These are phyloP conservation scores for Salticus scenicus DNA, from an alignment of 2,888 invertebrate genomes.

Conservation along the genomic window DNA sequence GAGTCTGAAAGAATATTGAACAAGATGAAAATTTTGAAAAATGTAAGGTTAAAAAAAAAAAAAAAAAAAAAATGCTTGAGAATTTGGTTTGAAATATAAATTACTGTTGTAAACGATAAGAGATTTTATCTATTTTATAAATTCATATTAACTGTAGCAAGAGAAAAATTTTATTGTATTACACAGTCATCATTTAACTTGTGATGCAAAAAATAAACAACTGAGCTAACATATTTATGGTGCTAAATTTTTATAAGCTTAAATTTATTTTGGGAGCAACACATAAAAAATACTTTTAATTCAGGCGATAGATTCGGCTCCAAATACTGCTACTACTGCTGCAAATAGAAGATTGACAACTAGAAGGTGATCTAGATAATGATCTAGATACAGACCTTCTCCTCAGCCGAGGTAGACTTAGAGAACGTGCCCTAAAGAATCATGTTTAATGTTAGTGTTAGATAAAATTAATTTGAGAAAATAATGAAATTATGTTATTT, in stretches of 20 bases:
- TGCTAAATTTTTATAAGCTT: constrained; percentile 51
- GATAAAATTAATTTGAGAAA: background rate
- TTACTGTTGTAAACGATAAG: too few species aligned
- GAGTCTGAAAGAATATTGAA: too few species aligned
- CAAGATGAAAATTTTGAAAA: too few species aligned
- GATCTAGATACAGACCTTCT: constrained; percentile 33
- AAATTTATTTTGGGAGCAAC: constrained; percentile 15
- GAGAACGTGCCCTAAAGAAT: constrained; percentile 57
- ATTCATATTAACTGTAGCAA: too few species aligned
- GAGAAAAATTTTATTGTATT: too few species aligned
- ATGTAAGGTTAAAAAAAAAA: too few species aligned
- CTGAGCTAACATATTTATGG: background rate
- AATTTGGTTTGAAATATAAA: too few species aligned
- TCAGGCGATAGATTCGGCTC: constrained; percentile 52
- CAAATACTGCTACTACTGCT: constrained; percentile 64
- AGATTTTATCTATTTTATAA: too few species aligned
- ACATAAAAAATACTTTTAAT: constrained; percentile 50
- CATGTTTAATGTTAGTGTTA: background rate
- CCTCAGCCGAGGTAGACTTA: constrained; percentile 39
- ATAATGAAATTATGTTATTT: too few species aligned
- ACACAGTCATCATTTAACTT: too few species aligned
- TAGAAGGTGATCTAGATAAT: constrained; percentile 49
- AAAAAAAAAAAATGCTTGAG: too few species aligned
- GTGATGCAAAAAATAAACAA: too few species aligned
- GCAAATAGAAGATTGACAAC: constrained; percentile 32